These are phyloP conservation scores for Tragelaphus imberbis DNA, from an alignment of 2,113 vertebrate species.

Conservation along the genomic window DNA sequence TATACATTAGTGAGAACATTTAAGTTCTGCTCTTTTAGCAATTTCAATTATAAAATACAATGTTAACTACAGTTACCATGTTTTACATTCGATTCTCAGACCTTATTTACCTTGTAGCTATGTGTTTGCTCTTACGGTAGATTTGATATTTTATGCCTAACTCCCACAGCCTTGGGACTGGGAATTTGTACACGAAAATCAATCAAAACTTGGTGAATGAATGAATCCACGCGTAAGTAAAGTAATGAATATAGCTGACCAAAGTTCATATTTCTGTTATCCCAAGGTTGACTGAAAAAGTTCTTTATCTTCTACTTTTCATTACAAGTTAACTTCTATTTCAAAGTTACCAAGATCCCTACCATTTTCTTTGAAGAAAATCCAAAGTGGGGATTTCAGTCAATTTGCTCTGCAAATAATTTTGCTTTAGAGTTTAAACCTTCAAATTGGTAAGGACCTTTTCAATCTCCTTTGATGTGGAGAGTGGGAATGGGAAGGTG, in stretches of 20 bases:
- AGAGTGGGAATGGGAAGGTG: background rate
- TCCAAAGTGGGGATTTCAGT: conserved; percentile 33
- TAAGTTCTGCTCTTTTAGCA: background rate
- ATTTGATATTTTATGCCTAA: conserved; percentile 25
- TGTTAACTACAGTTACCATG: background rate
- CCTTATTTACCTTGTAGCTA: background rate
- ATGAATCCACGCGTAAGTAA: background rate
- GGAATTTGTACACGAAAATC: background rate
- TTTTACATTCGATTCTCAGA: background rate
- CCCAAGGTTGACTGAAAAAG: conserved; percentile 7
- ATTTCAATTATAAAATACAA: background rate
- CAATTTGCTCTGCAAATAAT: conserved; percentile 31
- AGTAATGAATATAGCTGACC: conserved; percentile 9
- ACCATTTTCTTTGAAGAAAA: conserved; percentile 37
- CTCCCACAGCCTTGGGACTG: background rate
- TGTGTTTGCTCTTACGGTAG: background rate
- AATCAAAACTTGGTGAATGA: background rate
- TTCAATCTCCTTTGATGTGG: conserved; percentile 6
- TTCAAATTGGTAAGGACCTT: conserved; percentile 35
- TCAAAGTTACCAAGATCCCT: conserved; percentile 40
- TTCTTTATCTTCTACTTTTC: conserved; percentile 17
- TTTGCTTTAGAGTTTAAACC: background rate
- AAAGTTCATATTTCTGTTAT: conserved; percentile 19
- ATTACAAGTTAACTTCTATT: conserved; percentile 37
- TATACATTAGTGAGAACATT: background rate